Conservation (phyloP, 2,113 vertebrate species). For the Cnemophilus loriae region DNA sequence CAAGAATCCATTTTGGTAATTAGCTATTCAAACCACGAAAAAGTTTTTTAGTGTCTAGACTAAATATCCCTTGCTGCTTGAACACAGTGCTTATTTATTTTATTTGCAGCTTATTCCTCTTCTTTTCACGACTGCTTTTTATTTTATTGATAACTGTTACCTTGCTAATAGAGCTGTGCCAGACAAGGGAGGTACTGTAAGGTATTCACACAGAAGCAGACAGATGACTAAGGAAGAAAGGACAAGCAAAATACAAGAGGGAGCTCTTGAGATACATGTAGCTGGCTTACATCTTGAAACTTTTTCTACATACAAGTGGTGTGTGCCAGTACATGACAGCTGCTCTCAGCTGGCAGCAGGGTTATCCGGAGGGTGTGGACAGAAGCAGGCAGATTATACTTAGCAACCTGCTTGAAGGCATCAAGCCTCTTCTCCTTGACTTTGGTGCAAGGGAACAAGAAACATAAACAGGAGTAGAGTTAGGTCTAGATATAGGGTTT, state of each 20-base stretch:
- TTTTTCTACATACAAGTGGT: not conserved
- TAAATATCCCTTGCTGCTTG: not conserved
- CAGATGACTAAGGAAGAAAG: not conserved
- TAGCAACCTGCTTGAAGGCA: not conserved
- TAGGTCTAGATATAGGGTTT: not conserved
- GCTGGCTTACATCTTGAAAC: not conserved
- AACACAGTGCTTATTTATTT: not conserved
- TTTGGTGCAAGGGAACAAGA: not conserved
- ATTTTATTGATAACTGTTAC: not conserved
- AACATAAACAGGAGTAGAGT: not conserved
- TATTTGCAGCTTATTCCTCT: not conserved
- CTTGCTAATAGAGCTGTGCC: not conserved
- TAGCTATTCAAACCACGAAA: not conserved
- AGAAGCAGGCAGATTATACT: not conserved
- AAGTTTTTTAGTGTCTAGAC: not conserved
- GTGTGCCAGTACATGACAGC: not conserved
- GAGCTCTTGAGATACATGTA: not conserved
- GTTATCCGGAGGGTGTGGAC: not conserved
- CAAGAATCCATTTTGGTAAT: not conserved
- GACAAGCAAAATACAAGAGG: not conserved
- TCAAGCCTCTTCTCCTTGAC: not conserved
- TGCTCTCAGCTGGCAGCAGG: accelerated
- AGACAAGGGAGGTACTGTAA: not conserved
- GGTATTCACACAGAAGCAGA: not conserved
- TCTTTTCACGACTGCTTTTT: not conserved